A percentile compares a stretch with the other conserved stretches of the same genome.
Conservation (phyloP, 2,797 vertebrate species). For the Squalus acanthias region DNA sequence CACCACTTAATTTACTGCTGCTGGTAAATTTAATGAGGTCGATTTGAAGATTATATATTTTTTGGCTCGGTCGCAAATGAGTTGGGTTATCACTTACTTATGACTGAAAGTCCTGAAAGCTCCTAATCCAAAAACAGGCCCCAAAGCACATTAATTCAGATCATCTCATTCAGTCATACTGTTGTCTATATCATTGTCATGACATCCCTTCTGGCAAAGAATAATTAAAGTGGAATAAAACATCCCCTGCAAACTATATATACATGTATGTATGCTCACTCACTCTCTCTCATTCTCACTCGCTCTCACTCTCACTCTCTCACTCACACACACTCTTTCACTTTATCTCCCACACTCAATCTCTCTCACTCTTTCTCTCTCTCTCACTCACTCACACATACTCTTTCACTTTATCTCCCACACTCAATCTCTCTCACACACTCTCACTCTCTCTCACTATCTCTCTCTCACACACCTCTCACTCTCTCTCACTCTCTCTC, state of each 20-base stretch:
- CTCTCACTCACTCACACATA: neutral
- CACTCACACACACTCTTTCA: neutral
- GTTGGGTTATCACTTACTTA: neutral
- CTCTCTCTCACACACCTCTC: no score
- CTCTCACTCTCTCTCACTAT: no score
- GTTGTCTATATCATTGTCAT: neutral
- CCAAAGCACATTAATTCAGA: neutral
- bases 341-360: neutral
- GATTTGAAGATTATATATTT: neutral
- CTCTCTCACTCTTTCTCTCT: neutral
- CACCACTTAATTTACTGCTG: neutral
- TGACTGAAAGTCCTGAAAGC: neutral
- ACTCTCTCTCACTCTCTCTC: neutral
- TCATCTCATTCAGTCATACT: neutral
- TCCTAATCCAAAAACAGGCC: neutral
- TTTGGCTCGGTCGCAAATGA: neutral
- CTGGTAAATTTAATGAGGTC: neutral
- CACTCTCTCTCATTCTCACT: neutral
- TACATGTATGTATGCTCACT: no score
- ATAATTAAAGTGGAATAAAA: neutral
- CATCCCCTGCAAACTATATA: neutral
- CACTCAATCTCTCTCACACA: no score
- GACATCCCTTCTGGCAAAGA: neutral
- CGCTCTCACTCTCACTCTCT: neutral
- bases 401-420: neutral